These are phyloP conservation scores for Hypotaenidia philippensis DNA, from an alignment of 2,797 vertebrate genomes.

Conservation along the genomic window DNA sequence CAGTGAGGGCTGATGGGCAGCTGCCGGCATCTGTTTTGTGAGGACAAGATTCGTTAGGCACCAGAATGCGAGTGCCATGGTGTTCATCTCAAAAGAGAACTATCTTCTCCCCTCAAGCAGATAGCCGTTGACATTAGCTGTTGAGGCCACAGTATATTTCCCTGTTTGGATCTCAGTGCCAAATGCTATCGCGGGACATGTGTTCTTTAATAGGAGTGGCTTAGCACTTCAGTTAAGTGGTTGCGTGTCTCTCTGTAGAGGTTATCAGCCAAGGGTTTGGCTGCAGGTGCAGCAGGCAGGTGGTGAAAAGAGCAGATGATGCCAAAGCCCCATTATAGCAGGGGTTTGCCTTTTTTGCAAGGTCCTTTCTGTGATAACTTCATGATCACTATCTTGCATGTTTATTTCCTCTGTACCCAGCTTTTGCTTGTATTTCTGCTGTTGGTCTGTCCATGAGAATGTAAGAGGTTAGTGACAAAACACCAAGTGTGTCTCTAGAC, in stretches of 20 bases:
- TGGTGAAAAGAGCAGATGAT: not conserved
- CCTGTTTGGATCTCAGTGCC: not conserved
- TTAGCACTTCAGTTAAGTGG: not conserved
- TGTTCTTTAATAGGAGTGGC: not conserved
- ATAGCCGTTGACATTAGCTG: not conserved
- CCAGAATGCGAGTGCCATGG: not conserved
- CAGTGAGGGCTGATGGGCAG: not conserved
- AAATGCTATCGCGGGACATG: not conserved
- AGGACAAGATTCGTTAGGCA: fast-evolving
- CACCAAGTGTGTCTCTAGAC: not conserved
- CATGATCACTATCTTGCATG: fast-evolving
- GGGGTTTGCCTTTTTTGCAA: not conserved
- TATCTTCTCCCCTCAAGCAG: not conserved
- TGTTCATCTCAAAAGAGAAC: not conserved
- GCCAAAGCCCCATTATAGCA: not conserved
- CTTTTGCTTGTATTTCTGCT: not conserved
- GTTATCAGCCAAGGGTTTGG: not conserved
- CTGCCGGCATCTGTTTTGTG: not conserved
- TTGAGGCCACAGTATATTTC: not conserved
- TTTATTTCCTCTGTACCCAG: not conserved
- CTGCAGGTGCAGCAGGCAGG: not conserved
- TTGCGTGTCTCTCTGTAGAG: not conserved
- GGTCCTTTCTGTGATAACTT: not conserved
- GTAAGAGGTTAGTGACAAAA: not conserved
- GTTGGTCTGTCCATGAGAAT: not conserved